A percentile compares a stretch with the other conserved stretches of the same genome.
These are phyloP conservation scores for human (Homo sapiens) DNA, from an alignment of 2,113 vertebrate genomes.

Conservation along the genomic window GRCh38 chr12:87828001-87828500, in stretches of 20 bases:
- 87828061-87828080: neutral
- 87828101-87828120: neutral
- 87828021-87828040: neutral
- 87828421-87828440: neutral
- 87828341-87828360: neutral
- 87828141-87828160: neutral
- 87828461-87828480: neutral
- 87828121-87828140: neutral
- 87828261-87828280: neutral
- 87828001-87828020: neutral
- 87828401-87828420: neutral
- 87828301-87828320: neutral
- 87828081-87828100: too few relatives aligned
- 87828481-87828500: neutral
- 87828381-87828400: neutral
- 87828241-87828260: neutral
- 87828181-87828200: neutral
- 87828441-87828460: neutral
- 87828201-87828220: neutral
- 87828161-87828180: neutral
- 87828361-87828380: neutral
- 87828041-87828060: neutral
- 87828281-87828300: accelerated
- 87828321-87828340: neutral
- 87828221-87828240: neutral